Conservation (phyloP, 2,113 vertebrate genomes). For the Neolamprologus toae region DNA sequence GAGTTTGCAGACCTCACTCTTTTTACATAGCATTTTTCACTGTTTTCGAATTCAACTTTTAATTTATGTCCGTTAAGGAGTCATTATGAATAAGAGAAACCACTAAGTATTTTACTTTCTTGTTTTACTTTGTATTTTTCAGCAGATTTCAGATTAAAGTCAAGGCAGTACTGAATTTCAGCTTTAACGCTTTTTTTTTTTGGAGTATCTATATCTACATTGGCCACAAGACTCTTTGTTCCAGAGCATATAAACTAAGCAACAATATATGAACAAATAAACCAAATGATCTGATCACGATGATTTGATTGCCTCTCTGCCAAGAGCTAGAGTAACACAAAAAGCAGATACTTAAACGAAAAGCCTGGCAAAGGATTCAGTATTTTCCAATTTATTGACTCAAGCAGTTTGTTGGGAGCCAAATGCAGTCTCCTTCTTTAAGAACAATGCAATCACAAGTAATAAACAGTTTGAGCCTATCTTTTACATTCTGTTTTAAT, state of each 20-base stretch:
- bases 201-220: not conserved
- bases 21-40: not conserved
- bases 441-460: not conserved
- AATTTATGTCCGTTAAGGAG: not conserved
- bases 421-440: not conserved
- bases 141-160: not conserved
- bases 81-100: not conserved
- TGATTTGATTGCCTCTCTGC: not conserved
- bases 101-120: not conserved
- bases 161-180: not conserved
- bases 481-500: not conserved
- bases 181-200: not conserved
- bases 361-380: not conserved
- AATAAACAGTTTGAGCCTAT: accelerated
- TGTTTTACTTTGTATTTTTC: not conserved
- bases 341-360: not conserved
- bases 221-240: not conserved
- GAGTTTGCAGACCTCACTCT: not conserved
- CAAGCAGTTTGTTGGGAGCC: not conserved
- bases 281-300: not conserved
- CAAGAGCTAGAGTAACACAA: not conserved
- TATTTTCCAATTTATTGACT: not conserved
- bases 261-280: not conserved
- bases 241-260: not conserved
- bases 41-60: not conserved